Conservation (phyloP, 2,113 vertebrate genomes). For the Porphyrio hochstetteri region DNA sequence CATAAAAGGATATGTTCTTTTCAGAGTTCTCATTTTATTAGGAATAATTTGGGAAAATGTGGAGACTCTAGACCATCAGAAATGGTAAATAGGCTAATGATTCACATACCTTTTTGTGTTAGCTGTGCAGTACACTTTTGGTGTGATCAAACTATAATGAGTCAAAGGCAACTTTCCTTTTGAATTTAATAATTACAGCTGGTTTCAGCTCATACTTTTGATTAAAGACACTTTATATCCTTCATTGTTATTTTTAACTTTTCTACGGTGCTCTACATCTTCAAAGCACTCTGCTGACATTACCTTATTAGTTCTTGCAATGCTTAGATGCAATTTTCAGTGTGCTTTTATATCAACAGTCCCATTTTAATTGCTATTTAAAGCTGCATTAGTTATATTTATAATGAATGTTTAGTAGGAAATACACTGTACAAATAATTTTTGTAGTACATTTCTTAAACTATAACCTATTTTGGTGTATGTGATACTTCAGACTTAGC, state of each 20-base stretch:
- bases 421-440: background rate
- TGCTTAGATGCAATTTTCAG: background rate
- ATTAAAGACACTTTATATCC: background rate
- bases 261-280: background rate
- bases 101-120: background rate
- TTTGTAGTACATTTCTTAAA: background rate
- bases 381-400: background rate
- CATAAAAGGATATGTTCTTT: background rate
- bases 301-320: background rate
- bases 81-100: background rate
- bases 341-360: background rate
- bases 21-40: background rate
- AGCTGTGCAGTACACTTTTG: background rate
- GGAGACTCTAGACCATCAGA: background rate
- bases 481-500: background rate
- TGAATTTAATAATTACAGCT: background rate
- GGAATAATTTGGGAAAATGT: background rate
- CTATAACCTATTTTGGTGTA: background rate
- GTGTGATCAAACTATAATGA: background rate
- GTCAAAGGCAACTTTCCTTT: background rate
- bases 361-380: background rate
- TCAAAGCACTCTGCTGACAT: conserved; percentile 1
- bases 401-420: background rate
- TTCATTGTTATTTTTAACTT: background rate
- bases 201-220: background rate